Evolutionary conservation across 2,888 invertebrate genomes (phyloP).

Genomic region (Andrena marginata): DNA sequence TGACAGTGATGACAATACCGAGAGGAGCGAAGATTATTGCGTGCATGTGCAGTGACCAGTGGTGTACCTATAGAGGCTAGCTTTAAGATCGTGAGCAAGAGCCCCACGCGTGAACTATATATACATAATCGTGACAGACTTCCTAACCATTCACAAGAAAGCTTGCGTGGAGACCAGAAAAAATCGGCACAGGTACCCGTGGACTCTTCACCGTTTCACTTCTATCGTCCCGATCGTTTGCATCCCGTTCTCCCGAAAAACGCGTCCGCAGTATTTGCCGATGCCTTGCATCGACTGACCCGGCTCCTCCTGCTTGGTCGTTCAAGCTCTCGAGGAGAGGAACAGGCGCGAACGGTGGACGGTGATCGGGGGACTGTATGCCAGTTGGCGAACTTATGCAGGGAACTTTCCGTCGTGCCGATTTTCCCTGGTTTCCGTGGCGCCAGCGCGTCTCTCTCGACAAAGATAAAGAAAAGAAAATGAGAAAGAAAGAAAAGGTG

Average conservation of each 20-base stretch:
- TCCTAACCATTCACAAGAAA: slow-evolving; percentile 73
- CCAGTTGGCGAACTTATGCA: slow-evolving; percentile 34
- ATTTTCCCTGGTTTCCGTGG: slow-evolving; percentile 49
- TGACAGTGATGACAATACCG: slow-evolving; percentile 64
- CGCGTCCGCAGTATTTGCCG: neutral
- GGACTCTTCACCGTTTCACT: neutral
- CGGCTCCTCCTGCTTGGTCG: slow-evolving; percentile 31
- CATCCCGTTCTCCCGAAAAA: too few relatives aligned
- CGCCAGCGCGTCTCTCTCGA: slow-evolving; percentile 52
- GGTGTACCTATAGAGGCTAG: slow-evolving; percentile 75
- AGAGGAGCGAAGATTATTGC: slow-evolving; percentile 75
- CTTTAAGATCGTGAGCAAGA: slow-evolving; percentile 70
- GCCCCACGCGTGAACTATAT: slow-evolving; percentile 72
- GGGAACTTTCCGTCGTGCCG: slow-evolving; percentile 40
- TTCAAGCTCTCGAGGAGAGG: slow-evolving; percentile 16
- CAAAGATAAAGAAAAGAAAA: slow-evolving; percentile 33
- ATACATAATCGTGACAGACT: slow-evolving; percentile 59
- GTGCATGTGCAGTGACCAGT: slow-evolving; percentile 76
- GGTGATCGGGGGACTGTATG: slow-evolving; percentile 50
- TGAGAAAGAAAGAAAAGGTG: slow-evolving; percentile 32
- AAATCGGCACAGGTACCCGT: slow-evolving; percentile 33
- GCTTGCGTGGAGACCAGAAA: slow-evolving; percentile 42
- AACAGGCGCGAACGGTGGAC: neutral
- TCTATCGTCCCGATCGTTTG: too few relatives aligned
- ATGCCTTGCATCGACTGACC: slow-evolving; percentile 22